Evolutionary conservation across 2,113 vertebrate genomes (phyloP), one percentile per base, ranked within the genome.

Genomic region (Chitala chitala): DNA sequence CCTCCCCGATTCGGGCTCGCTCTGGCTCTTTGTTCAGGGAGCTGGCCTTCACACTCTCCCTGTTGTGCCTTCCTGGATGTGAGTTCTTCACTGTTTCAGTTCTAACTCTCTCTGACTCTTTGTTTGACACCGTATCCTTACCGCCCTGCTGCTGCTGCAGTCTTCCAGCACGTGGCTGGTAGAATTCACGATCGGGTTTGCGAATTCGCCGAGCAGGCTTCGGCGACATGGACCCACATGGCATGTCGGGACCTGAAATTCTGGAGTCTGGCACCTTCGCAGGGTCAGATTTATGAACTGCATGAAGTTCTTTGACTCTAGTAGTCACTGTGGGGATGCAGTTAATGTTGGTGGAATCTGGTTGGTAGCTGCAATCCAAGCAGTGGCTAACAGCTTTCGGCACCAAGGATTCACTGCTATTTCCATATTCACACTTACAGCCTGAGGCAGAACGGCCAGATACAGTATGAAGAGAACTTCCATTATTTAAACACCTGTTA

Each of bases 121-220:
- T 85, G 65, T 56, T 82, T 44, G 46, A 70, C 22, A 53, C 79
- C 33, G 40, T 53, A 36, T 89, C 88, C 72, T 86, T 89, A 26
- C 56, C 70, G 50, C 81, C 76, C 26, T 87, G 73, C 20, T 66
- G 61, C 42, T 22, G 61, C 40, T 69, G 68, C n/a, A 88, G 73
- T 59, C 95, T 90, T 48, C 96, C 89, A 4, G 92, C 90, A 29
- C 94, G 95, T 7, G 97, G 94, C 80, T 96, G 96, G 84, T 99
- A 99, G 78, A 99, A 95, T 84, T 93, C 93, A 74, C 93, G 85
- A 83, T 98, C 96, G 0, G 97, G 97, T 80, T 98, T 99, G 71
- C 91, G 95, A 26, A 84, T 78, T 85, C 89, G 96, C 76, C 87
- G 92, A 46, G 85, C 78, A 4, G 83, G 84, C 73, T 90, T 94